phyloP scores from a whole-genome alignment of 2,888 invertebrate species.

The Ptychoptera albimana region DNA sequence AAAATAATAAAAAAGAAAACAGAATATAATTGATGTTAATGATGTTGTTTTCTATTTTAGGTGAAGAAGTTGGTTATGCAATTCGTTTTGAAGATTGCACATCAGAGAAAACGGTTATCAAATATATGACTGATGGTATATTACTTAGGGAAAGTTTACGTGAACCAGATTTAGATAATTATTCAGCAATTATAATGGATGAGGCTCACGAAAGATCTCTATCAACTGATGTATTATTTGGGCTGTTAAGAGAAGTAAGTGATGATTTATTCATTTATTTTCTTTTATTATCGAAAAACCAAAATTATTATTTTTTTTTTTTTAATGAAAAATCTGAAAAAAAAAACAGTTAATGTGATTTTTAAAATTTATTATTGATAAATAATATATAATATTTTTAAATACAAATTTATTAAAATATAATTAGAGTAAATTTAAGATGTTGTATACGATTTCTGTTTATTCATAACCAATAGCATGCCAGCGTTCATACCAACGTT shows the following conservation, averaged over 20 bases:
- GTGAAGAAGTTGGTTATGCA: conserved; percentile 92
- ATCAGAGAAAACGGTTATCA: conserved; percentile 79
- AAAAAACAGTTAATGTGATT: background rate
- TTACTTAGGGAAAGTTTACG: conserved; percentile 86
- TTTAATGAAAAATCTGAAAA: background rate
- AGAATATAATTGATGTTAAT: background rate
- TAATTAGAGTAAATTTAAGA: conserved; percentile 8
- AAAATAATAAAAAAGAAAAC: too few relatives aligned
- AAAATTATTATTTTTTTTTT: background rate
- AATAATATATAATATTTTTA: background rate
- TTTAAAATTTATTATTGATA: background rate
- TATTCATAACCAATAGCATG: conserved; percentile 44
- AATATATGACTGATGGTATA: conserved; percentile 99
- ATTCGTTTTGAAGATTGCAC: conserved; percentile 99
- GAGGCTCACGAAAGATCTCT: conserved; percentile 98
- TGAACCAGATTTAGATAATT: conserved; percentile 92
- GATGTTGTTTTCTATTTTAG: conserved; percentile 24
- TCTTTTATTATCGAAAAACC: background rate
- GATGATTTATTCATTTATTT: conserved; percentile 4
- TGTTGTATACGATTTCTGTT: conserved; percentile 21
- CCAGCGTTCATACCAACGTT: conserved; percentile 54
- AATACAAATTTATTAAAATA: background rate
- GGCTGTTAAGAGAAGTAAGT: conserved; percentile 77
- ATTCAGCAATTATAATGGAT: conserved; percentile 98
- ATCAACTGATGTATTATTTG: conserved; percentile 96